Evolutionary conservation across 2,888 invertebrate genomes (phyloP).

Genomic region (Drosophila anomalipes): DNA sequence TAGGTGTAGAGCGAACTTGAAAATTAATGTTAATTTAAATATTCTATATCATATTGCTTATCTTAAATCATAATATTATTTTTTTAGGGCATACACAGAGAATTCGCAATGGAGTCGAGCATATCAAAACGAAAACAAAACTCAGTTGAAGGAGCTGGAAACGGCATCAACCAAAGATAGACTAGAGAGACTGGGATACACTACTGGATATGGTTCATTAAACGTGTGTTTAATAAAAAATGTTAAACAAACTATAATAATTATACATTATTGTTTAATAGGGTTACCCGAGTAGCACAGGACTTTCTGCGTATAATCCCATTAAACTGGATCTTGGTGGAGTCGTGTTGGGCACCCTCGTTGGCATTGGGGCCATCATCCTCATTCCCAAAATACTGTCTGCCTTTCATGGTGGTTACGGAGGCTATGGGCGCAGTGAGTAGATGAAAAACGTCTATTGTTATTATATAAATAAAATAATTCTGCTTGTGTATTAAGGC

Average conservation of each 20-base stretch:
- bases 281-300: constrained; percentile 85
- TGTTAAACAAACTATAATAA: too few relatives aligned
- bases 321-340: constrained; percentile 93
- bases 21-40: background rate
- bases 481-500: constrained; percentile 85
- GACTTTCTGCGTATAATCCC: constrained; percentile 89
- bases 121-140: constrained; percentile 82
- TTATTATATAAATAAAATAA: background rate
- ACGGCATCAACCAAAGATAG: constrained; percentile 83
- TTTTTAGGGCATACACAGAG: constrained; percentile 67
- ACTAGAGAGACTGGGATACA: constrained; percentile 83
- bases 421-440: constrained; percentile 88
- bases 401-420: constrained; percentile 89
- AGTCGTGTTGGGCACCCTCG: constrained; percentile 91
- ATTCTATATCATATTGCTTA: background rate
- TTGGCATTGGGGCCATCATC: constrained; percentile 92
- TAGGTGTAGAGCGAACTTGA: background rate
- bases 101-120: constrained; percentile 81
- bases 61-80: background rate
- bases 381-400: constrained; percentile 92
- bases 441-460: background rate
- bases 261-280: constrained; percentile 29
- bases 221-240: constrained; percentile 69
- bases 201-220: constrained; percentile 84
- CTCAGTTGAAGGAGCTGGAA: constrained; percentile 74